These are phyloP conservation scores for Grammomys dolichurus DNA, from an alignment of 2,113 vertebrate genomes.

Conservation along the genomic window DNA sequence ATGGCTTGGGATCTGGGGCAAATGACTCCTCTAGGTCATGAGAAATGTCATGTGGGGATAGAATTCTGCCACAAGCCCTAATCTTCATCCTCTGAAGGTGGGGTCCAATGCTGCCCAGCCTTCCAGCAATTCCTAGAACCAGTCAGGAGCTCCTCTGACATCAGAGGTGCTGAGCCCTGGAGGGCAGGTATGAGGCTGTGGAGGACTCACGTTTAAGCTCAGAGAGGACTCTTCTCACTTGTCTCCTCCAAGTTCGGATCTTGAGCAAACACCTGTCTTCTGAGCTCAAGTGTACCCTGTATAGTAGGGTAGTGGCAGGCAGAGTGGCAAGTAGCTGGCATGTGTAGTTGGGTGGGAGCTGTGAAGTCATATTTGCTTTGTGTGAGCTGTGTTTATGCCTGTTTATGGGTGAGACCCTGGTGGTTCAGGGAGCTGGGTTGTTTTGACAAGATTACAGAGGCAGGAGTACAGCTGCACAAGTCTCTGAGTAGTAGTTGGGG, in stretches of 20 bases:
- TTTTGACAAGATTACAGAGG: neutral
- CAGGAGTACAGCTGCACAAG: too few species aligned
- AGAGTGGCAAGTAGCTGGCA: too few species aligned
- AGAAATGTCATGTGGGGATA: neutral
- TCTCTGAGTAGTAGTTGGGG: neutral
- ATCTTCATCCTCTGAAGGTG: fast-evolving
- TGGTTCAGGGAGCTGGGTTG: neutral
- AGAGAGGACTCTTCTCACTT: neutral
- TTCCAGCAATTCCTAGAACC: neutral
- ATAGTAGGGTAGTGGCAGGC: neutral
- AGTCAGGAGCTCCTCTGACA: neutral
- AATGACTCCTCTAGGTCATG: neutral
- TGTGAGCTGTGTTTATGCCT: neutral
- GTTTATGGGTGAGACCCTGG: neutral
- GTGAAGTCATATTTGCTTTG: fast-evolving
- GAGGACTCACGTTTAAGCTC: neutral
- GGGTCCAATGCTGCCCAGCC: neutral
- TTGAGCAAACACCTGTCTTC: neutral
- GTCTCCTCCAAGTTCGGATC: neutral
- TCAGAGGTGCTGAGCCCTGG: neutral
- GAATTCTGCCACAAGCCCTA: neutral
- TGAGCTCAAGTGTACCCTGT: too few species aligned
- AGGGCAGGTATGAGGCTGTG: neutral
- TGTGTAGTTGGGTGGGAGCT: neutral
- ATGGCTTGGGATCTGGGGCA: neutral